These are phyloP conservation scores for Alosa sapidissima DNA, from an alignment of 2,797 vertebrate genomes.

Conservation along the genomic window DNA sequence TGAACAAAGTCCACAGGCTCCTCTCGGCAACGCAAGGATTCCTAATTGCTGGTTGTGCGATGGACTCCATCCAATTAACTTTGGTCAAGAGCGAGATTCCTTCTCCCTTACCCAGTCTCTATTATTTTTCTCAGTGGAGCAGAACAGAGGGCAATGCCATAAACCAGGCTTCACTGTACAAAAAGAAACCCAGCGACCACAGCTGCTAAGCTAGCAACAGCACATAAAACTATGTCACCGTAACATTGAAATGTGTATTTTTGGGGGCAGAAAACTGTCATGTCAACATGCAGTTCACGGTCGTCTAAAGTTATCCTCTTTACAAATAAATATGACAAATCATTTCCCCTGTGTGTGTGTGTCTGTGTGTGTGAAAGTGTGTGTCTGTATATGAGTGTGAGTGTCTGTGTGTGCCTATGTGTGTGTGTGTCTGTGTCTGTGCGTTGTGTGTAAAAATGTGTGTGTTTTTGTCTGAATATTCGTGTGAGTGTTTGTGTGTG, in stretches of 20 bases:
- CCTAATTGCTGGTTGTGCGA: conserved; percentile 57
- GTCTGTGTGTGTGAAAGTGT: background rate
- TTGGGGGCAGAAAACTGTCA: conserved; percentile 8
- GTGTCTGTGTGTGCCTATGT: background rate
- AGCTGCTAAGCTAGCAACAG: conserved; percentile 27
- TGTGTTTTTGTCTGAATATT: background rate
- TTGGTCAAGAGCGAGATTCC: conserved; percentile 51
- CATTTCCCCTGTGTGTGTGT: background rate
- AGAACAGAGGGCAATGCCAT: conserved; percentile 48
- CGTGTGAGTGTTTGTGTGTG: background rate
- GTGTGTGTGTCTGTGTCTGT: background rate
- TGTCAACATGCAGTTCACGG: background rate
- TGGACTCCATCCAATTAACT: conserved; percentile 61
- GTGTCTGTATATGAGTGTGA: background rate
- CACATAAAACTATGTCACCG: conserved; percentile 30
- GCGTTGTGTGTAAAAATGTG: background rate
- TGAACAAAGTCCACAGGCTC: conserved; percentile 40
- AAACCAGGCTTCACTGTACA: conserved; percentile 28
- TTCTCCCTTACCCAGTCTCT: conserved; percentile 47
- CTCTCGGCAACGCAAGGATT: conserved; percentile 40
- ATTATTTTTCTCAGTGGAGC: conserved; percentile 57
- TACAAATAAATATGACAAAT: conserved; percentile 17
- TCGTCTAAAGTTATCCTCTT: conserved; percentile 11
- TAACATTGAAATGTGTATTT: conserved; percentile 16
- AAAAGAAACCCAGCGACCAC: conserved; percentile 29